Percentiles rank a stretch among this genome's conserved stretches.
Conservation (phyloP, 2,888 invertebrate genomes). For the Dendrolimus houi region DNA sequence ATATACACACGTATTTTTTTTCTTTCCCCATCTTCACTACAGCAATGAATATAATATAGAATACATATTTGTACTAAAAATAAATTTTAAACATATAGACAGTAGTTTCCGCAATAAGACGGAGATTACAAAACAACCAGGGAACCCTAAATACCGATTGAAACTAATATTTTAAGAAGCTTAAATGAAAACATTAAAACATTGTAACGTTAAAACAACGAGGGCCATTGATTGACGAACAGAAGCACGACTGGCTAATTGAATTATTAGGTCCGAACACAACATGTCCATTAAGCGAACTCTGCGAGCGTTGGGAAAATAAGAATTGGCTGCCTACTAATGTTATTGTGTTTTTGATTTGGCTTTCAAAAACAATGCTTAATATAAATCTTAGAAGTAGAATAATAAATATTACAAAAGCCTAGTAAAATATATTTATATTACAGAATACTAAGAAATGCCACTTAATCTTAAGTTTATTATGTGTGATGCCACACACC, state of each 20-base stretch:
- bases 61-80: no score
- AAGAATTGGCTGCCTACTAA: background rate
- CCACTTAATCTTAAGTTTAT: no score
- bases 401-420: no score
- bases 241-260: constrained; percentile 46
- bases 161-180: background rate
- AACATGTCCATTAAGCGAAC: constrained; percentile 57
- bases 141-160: background rate
- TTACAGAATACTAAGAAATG: no score
- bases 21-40: no score
- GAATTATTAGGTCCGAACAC: constrained; percentile 62
- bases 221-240: constrained; percentile 45
- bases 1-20: no score
- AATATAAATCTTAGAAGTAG: background rate
- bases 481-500: no score
- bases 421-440: no score
- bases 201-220: constrained; percentile 52
- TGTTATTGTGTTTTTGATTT: background rate
- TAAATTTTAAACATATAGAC: no score
- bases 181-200: constrained; percentile 19
- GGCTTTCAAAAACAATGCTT: background rate
- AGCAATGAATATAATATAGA: no score
- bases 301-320: constrained; percentile 33
- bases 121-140: background rate
- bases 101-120: no score